Evolutionary conservation across 2,797 vertebrate species (phyloP), one percentile per base, ranked within the genome.

Genomic region (Eleutherodactylus coqui): DNA sequence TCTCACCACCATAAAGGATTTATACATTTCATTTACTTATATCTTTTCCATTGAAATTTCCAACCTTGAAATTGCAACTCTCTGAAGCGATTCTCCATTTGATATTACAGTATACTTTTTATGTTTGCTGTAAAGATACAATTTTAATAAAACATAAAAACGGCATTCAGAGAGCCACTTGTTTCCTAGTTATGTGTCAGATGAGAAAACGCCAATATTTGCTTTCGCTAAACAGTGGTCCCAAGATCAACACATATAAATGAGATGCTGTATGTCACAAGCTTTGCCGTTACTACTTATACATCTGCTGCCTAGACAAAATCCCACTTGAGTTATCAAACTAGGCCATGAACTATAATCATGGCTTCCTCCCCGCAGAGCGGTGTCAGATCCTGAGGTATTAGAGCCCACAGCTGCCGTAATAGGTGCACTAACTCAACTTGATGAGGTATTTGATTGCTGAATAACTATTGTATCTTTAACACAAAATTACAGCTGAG

Each of bases 81-180:
- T 82, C 80, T 13, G 1, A 73, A 69, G 81, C 49, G 5, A 32
- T 58, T 41, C 11, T 32, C 81, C 17, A 60, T 75, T 19, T 21
- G 34, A 75, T 83, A 83, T 41, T 60, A 53, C 69, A 60, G 36
- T 83, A 72, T 55, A 55, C 34, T 64, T 85, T 85, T 85, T 80
- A 85, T 80, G 27, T 70, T 80, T 41, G 69, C 77, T 14, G 75
- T 85, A 85, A 85, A 85, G 60, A 70, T 45, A 34, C 82, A 45
- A 67, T 85, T 79, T 85, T 75, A 80, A 80, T 85, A 85, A 85
- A 80, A 85, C 64, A 75, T 72, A 60, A 75, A n/a, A 85, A 64
- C 27, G 2, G 47, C 84, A 49, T 60, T 80, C 47, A 21, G 77
- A 80, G 78, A 85, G 27, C 55, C 38, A n/a, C 60, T 62, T 8